Base-by-base conservation (phyloP, 2,113 vertebrate species). In the Oncorhynchus mykiss region DNA sequence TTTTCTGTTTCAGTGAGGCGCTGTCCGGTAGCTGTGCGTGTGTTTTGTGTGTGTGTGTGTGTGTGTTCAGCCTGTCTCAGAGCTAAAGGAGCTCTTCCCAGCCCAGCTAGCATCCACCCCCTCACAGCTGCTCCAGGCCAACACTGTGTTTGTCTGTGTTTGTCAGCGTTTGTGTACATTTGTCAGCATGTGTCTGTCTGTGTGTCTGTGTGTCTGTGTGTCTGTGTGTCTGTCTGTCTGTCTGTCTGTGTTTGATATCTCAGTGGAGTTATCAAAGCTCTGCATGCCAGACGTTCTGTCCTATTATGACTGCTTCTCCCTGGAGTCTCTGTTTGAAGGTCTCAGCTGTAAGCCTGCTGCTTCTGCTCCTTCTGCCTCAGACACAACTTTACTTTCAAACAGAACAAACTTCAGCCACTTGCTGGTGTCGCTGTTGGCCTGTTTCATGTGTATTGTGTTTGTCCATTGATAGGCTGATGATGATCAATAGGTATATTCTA, bases 71-170 rank as follows among this genome's bases (percentile, higher is more conserved):
- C 75, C 82, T 68, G 69, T 85, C 86, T 74, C 69, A 78, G 72
- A 72, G 75, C 62, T 74, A 78, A 82, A 85, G 34, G 78, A 88
- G 73, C 81, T 74, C 79, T 84, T 84, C 71, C 51, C 77, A 74
- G 82, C 81, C 82, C 80, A 82, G 78, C 78, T 79, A 82, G 78
- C 79, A 70, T 82, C 86, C 85, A 86, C 89, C 87, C 85, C 85
- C 88, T 80, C 88, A 77, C 87, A 90, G 82, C 83, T 88, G 90
- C 87, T 90, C 81, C 85, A 83, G 78, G 72, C 78, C 80, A 80
- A 78, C 71, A 57, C 45, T 67, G 73, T 34, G 68, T 14, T 49
- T 77, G 73, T 80, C 34, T 62, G 59, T 60, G 24, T 78, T 20
- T 84, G 27, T 71, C 39, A 59, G 18, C 14, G 39, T 25, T 8